Conservation (phyloP, 2,888 invertebrate genomes). For the Luperina testacea region DNA sequence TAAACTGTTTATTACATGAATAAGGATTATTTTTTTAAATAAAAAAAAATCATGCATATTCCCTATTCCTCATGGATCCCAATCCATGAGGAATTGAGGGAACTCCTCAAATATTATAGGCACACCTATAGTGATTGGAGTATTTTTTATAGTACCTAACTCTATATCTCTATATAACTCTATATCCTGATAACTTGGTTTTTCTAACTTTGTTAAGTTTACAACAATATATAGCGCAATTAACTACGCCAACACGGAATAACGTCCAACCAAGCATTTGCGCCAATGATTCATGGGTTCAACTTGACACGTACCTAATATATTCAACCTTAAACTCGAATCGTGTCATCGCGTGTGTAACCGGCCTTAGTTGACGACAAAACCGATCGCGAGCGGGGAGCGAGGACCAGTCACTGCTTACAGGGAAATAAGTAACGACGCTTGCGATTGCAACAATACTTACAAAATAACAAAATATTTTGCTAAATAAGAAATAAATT, state of each 20-base stretch:
- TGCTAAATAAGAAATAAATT: background rate
- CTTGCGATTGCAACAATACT: slow-evolving; percentile 49
- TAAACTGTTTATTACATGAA: too few relatives aligned
- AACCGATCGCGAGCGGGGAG: slow-evolving; percentile 72
- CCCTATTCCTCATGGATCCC: too few relatives aligned
- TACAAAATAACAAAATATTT: slow-evolving; percentile 36
- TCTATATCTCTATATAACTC: too few relatives aligned
- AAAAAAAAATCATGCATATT: too few relatives aligned
- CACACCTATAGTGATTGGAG: too few relatives aligned
- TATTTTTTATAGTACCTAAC: too few relatives aligned
- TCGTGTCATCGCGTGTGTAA: slow-evolving; percentile 75
- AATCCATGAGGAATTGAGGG: too few relatives aligned
- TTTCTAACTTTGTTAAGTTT: slow-evolving; percentile 19
- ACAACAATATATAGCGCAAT: slow-evolving; percentile 37
- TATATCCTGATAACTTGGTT: slow-evolving; percentile 7
- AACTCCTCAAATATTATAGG: too few relatives aligned
- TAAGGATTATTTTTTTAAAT: too few relatives aligned
- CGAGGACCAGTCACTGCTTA: slow-evolving; percentile 78
- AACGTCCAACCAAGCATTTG: slow-evolving; percentile 25
- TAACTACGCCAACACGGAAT: slow-evolving; percentile 18
- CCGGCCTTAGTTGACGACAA: slow-evolving; percentile 79
- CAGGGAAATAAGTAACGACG: slow-evolving; percentile 73
- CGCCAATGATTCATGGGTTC: slow-evolving; percentile 55
- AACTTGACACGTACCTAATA: slow-evolving; percentile 65
- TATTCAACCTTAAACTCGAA: slow-evolving; percentile 66